Evolutionary conservation across 2,797 vertebrate genomes (phyloP).

Genomic region (Serranus cabrilla): DNA sequence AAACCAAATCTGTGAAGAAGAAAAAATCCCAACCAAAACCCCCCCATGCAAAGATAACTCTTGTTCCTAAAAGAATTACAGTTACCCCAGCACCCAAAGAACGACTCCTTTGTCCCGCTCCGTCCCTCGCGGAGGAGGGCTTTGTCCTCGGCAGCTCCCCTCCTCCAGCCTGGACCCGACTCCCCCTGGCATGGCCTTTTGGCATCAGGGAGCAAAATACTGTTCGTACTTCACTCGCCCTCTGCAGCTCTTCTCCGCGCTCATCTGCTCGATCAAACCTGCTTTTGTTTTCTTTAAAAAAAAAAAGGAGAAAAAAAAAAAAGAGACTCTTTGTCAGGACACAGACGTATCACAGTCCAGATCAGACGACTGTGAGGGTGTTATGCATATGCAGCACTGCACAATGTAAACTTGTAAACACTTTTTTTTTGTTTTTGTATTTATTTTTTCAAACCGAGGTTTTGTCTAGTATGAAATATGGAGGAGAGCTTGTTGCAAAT

Average conservation of each 20-base stretch:
- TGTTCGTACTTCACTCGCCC: slow-evolving; percentile 49
- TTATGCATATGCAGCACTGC: slow-evolving; percentile 78
- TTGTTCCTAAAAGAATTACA: slow-evolving; percentile 47
- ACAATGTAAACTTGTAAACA: slow-evolving; percentile 79
- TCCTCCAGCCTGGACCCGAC: slow-evolving; percentile 65
- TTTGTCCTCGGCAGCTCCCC: slow-evolving; percentile 81
- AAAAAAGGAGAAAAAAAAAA: slow-evolving; percentile 23
- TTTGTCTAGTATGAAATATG: slow-evolving; percentile 62
- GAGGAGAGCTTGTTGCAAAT: slow-evolving; percentile 68
- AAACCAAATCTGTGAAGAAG: slow-evolving; percentile 62
- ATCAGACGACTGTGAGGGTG: slow-evolving; percentile 70
- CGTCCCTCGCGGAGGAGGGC: slow-evolving; percentile 61
- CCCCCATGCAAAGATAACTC: slow-evolving; percentile 8
- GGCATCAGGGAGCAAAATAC: slow-evolving; percentile 73
- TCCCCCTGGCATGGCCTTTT: slow-evolving; percentile 70
- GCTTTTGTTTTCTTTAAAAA: slow-evolving; percentile 51
- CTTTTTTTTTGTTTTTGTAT: slow-evolving; percentile 54
- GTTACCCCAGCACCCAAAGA: slow-evolving; percentile 57
- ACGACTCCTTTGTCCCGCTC: slow-evolving; percentile 1
- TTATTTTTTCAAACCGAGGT: slow-evolving; percentile 68
- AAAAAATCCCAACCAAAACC: slow-evolving; percentile 46
- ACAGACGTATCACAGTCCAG: slow-evolving; percentile 58
- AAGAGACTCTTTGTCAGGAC: slow-evolving; percentile 62
- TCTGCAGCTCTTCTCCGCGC: slow-evolving; percentile 25
- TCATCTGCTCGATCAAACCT: slow-evolving; percentile 60